phyloP scores from a whole-genome alignment of 1,140 invertebrate genomes.

The Mylabris phalerata region DNA sequence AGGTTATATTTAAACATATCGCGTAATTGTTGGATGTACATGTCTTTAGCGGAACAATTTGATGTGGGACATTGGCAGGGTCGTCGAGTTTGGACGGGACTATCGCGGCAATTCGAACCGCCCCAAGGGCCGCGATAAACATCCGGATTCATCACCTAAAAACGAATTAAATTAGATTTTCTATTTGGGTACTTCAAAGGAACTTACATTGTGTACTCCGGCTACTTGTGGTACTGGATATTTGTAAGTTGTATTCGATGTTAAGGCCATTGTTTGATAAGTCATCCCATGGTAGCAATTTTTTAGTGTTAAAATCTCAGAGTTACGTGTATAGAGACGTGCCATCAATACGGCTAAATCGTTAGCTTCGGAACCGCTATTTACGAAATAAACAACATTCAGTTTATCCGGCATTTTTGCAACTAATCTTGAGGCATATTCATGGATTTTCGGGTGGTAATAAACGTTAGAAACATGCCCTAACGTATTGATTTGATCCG shows the following conservation, averaged over 20 bases:
- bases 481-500: conserved; percentile 70
- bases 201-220: conserved; percentile 77
- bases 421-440: conserved; percentile 79
- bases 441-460: conserved; percentile 79
- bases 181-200: neutral
- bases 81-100: conserved; percentile 65
- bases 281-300: conserved; percentile 90
- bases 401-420: conserved; percentile 77
- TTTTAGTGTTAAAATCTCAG: conserved; percentile 79
- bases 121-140: conserved; percentile 86
- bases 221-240: conserved; percentile 65
- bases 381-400: conserved; percentile 87
- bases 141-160: conserved; percentile 81
- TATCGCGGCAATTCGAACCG: conserved; percentile 80
- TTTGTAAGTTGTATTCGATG: conserved; percentile 72
- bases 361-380: conserved; percentile 96
- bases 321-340: conserved; percentile 72
- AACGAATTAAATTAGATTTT: conserved; percentile 2
- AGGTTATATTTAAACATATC: conserved; percentile 61
- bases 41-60: conserved; percentile 65
- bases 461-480: conserved; percentile 93
- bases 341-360: conserved; percentile 88
- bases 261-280: conserved; percentile 73
- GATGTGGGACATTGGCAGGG: conserved; percentile 57
- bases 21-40: conserved; percentile 75